Evolutionary conservation across 1,140 invertebrate species (phyloP), one percentile per base, ranked within the genome.

Genomic region (Drosophila tsacasi): DNA sequence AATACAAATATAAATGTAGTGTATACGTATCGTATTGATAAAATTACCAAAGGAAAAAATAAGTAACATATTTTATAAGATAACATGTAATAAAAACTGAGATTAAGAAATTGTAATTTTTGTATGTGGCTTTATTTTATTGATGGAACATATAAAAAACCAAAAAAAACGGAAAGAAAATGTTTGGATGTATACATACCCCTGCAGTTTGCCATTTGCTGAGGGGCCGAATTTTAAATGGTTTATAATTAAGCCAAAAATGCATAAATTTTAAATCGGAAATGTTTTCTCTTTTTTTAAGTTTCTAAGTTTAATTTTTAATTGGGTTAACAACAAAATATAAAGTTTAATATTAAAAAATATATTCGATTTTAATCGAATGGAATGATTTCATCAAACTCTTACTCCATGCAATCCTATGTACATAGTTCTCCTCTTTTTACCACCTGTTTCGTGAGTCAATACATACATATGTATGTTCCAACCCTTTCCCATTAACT

Each of bases 1-100:
- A 75, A 71, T 77, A 83, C 81, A 86, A 67, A 77, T 82, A 82
- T 76, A 76, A 73, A 73, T 84, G 81, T 84, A 84, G 82, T 85
- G 83, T 85, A 84, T 83, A 82, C 80, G 79, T 87, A 86, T 86
- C 81, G 80, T 85, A 87, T 82, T 85, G 68, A 85, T 83, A 68
- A 86, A 77, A 78, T 85, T 86, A 86, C 83, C 83, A 86, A 86
- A 86, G 83, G 81, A 89, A 80, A 86, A 80, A 50, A 27, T 73
- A 82, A 79, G 79, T 80, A 86, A 83, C 86, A 86, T 87, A 83
- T 86, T 86, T 86, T 89, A 83, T 86, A 86, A 87, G 83, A 89
- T 69, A 80, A 54, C 61, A 66, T 89, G 84, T 89, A 87, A 83
- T 71, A 89, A 78, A 55, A 85, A 76, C 54, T 76, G 72, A 77